Percentiles rank a stretch among this genome's conserved stretches.
Evolutionary conservation across 1,140 invertebrate genomes (phyloP).

Genomic region (Telenomus remus): DNA sequence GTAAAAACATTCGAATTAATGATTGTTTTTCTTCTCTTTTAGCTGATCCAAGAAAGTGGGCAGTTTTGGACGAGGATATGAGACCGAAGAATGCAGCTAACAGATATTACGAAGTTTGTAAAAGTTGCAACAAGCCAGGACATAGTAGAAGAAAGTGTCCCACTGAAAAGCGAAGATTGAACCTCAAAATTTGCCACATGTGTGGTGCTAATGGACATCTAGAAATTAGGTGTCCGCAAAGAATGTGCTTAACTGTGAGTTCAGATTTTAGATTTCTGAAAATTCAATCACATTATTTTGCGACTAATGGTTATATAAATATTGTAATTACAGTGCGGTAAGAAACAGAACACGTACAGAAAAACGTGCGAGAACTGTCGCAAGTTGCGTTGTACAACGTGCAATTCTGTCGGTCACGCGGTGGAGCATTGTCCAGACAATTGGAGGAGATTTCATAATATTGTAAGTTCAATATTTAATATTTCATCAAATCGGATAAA

Average conservation of each 20-base stretch:
- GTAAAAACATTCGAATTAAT: no score
- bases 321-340: conserved; percentile 77
- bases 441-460: conserved; percentile 82
- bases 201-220: conserved; percentile 79
- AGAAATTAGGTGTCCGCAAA: conserved; percentile 79
- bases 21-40: no score
- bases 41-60: conserved; percentile 74
- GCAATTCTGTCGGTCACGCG: conserved; percentile 78
- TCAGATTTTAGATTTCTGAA: neutral
- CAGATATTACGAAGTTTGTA: conserved; percentile 74
- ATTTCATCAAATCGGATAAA: no score
- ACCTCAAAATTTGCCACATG: conserved; percentile 77
- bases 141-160: conserved; percentile 73
- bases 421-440: conserved; percentile 79
- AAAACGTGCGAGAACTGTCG: conserved; percentile 78
- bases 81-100: conserved; percentile 24
- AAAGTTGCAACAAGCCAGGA: conserved; percentile 76
- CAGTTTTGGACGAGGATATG: conserved; percentile 69
- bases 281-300: no score
- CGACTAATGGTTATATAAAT: no score
- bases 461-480: no score
- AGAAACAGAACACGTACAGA: conserved; percentile 77
- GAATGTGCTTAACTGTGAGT: conserved; percentile 79
- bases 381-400: conserved; percentile 76
- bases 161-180: conserved; percentile 54